Conservation (phyloP, 2,113 vertebrate genomes). For the Callopanchax toddi region DNA sequence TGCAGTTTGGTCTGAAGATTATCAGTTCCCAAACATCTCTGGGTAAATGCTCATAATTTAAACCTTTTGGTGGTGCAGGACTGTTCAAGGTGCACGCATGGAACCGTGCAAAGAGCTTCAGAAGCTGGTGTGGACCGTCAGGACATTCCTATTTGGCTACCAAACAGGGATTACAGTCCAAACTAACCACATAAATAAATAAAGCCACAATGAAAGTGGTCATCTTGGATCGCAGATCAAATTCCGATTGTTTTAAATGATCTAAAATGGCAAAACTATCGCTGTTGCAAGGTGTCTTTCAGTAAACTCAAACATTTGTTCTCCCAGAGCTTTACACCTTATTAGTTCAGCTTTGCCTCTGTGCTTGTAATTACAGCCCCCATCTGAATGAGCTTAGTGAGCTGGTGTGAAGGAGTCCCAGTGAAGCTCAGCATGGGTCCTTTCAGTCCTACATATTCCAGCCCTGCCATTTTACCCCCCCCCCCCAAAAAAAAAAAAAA, state of each 20-base stretch:
- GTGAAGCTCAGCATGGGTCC: constrained; percentile 76
- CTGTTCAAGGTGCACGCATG: background rate
- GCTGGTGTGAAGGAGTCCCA: constrained; percentile 71
- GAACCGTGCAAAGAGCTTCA: background rate
- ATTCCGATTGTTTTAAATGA: constrained; percentile 31
- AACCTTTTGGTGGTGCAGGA: background rate
- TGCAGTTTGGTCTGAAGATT: background rate
- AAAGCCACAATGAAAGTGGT: constrained; percentile 46
- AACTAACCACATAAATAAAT: too few relatives aligned
- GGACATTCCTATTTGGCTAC: too few relatives aligned
- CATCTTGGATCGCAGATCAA: constrained; percentile 22
- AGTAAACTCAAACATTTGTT: constrained; percentile 59
- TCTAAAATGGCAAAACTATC: constrained; percentile 34
- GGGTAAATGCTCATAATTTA: background rate
- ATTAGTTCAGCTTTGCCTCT: constrained; percentile 74
- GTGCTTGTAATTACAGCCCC: constrained; percentile 76
- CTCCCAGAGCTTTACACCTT: constrained; percentile 61
- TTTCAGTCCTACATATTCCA: constrained; percentile 77
- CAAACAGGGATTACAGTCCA: too few relatives aligned
- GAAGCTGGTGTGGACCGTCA: background rate
- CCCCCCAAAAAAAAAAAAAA: constrained; percentile 51
- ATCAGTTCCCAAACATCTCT: background rate
- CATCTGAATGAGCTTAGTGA: constrained; percentile 75
- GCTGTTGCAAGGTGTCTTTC: constrained; percentile 27
- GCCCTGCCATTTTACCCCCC: constrained; percentile 74